These are phyloP conservation scores for Xestobium rufovillosum DNA, from an alignment of 2,888 invertebrate species.

Conservation along the genomic window DNA sequence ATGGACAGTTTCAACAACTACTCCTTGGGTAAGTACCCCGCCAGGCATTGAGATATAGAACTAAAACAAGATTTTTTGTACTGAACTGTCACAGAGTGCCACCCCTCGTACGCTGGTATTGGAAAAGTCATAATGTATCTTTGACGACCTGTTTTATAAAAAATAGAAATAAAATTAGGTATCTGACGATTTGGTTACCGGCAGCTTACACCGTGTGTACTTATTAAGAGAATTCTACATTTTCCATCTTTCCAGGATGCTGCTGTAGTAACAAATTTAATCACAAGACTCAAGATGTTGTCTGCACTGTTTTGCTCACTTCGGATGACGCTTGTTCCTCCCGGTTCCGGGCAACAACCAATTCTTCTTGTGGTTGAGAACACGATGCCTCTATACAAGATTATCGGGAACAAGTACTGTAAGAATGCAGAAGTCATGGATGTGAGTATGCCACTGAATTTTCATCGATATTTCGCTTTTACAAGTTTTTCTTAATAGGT, in stretches of 20 bases:
- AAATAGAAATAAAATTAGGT: too few relatives aligned
- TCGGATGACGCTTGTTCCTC: slow-evolving; percentile 26
- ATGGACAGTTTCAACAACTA: too few relatives aligned
- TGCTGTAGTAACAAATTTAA: slow-evolving; percentile 47
- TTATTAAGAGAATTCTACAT: too few relatives aligned
- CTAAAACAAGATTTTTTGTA: too few relatives aligned
- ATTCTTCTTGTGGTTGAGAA: slow-evolving; percentile 53
- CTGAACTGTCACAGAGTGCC: too few relatives aligned
- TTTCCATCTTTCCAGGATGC: slow-evolving; percentile 42
- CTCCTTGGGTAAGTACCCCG: too few relatives aligned
- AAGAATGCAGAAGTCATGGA: slow-evolving; percentile 57
- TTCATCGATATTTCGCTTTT: not conserved
- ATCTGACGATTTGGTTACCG: too few relatives aligned
- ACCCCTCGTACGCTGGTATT: too few relatives aligned
- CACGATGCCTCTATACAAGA: slow-evolving; percentile 55
- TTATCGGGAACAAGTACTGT: slow-evolving; percentile 56
- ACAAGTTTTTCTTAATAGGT: slow-evolving; percentile 46
- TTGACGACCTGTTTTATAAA: too few relatives aligned
- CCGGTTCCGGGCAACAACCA: slow-evolving; percentile 43
- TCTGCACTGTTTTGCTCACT: slow-evolving; percentile 53
- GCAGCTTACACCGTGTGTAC: too few relatives aligned
- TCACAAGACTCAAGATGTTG: slow-evolving; percentile 60
- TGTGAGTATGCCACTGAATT: slow-evolving; percentile 38
- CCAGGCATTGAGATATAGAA: too few relatives aligned
- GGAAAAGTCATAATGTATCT: too few relatives aligned